A percentile compares a stretch with the other conserved stretches of the same genome.
These are phyloP conservation scores for Colletes latitarsis DNA, from an alignment of 1,140 invertebrate genomes.

Conservation along the genomic window DNA sequence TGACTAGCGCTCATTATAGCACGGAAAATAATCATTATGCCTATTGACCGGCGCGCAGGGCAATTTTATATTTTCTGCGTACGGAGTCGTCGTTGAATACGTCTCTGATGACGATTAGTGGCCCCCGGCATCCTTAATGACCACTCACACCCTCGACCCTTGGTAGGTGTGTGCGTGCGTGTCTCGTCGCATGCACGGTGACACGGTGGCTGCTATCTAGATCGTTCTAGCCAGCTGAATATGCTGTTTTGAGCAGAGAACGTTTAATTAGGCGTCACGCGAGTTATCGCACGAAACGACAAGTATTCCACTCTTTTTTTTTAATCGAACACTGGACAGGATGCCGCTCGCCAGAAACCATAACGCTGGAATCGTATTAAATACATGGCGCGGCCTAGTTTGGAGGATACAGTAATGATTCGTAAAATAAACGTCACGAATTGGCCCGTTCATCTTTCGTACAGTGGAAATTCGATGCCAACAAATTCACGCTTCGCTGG, in stretches of 20 bases:
- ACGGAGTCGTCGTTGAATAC: slow-evolving; percentile 67
- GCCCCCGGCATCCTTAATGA: slow-evolving; percentile 73
- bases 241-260: slow-evolving; percentile 50
- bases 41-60: slow-evolving; percentile 62
- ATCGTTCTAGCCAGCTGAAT: slow-evolving; percentile 52
- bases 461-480: no score
- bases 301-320: slow-evolving; percentile 2
- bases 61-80: slow-evolving; percentile 71
- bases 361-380: no score
- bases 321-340: no score
- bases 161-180: slow-evolving; percentile 14
- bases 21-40: slow-evolving; percentile 72
- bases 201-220: slow-evolving; percentile 57
- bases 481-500: no score
- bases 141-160: slow-evolving; percentile 47
- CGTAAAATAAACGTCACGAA: no score
- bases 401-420: no score
- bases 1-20: slow-evolving; percentile 68
- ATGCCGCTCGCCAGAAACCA: no score
- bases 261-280: slow-evolving; percentile 63
- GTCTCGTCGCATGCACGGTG: slow-evolving; percentile 44
- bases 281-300: slow-evolving; percentile 43
- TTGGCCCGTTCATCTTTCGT: no score
- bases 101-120: slow-evolving; percentile 75
- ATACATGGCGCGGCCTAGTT: no score